These are phyloP conservation scores for Trichogramma pretiosum DNA, from an alignment of 1,140 invertebrate genomes.

Conservation along the genomic window DNA sequence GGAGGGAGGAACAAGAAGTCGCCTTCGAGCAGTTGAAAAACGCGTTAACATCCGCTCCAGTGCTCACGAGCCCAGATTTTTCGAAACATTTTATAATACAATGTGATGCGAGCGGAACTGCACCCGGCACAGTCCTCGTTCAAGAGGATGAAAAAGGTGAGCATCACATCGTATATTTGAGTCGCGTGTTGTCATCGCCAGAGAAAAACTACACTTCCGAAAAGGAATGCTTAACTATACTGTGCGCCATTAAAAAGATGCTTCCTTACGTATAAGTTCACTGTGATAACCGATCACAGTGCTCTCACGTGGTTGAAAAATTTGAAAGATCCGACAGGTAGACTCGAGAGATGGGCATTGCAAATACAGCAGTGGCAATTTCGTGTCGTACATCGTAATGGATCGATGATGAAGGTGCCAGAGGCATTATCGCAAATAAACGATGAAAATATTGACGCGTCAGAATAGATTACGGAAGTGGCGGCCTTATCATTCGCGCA, in stretches of 20 bases:
- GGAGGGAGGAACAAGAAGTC: neutral
- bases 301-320: conserved; percentile 42
- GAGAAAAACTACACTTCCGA: conserved; percentile 28
- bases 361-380: neutral
- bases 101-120: neutral
- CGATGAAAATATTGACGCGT: too few species aligned
- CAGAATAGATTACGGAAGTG: too few species aligned
- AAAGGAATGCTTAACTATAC: conserved; percentile 41
- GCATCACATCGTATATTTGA: neutral
- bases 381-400: neutral
- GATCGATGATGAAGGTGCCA: neutral
- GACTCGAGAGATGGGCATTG: conserved; percentile 41
- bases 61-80: conserved; percentile 19
- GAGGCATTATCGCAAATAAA: neutral
- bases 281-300: conserved; percentile 43
- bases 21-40: conserved; percentile 8
- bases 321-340: conserved; percentile 37
- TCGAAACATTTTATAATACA: conserved; percentile 2
- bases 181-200: neutral
- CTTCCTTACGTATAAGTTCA: conserved; percentile 32
- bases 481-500: neutral
- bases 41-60: conserved; percentile 10
- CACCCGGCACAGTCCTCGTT: neutral
- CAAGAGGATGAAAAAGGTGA: neutral
- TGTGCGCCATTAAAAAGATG: conserved; percentile 28